A percentile compares a stretch with the other conserved stretches of the same genome.
These are phyloP conservation scores for Lepidocolaptes lacrymiger DNA, from an alignment of 2,797 vertebrate species.

Conservation along the genomic window DNA sequence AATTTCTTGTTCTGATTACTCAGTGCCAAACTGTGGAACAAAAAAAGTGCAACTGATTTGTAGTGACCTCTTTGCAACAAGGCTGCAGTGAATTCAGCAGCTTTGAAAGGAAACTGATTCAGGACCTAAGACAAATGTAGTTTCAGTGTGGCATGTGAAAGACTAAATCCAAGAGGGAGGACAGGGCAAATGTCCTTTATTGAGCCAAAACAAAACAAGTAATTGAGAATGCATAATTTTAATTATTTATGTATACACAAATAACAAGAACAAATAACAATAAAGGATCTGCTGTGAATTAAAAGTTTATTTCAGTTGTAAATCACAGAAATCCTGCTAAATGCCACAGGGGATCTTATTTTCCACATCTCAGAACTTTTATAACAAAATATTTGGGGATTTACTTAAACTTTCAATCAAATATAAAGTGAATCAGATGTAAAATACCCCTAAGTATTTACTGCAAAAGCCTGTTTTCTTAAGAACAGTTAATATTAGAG, in stretches of 20 bases:
- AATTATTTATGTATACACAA: constrained; percentile 5
- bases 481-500: constrained; percentile 44
- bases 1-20: not conserved
- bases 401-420: constrained; percentile 59
- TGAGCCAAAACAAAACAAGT: not conserved
- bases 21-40: not conserved
- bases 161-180: not conserved
- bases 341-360: constrained; percentile 47
- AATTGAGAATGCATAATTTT: not conserved
- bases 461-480: constrained; percentile 22
- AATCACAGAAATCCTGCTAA: constrained; percentile 25
- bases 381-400: constrained; percentile 63
- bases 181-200: not conserved
- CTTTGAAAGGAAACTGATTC: not conserved
- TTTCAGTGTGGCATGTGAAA: not conserved
- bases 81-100: not conserved
- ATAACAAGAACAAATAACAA: not conserved
- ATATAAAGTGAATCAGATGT: constrained; percentile 53
- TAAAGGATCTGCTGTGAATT: constrained; percentile 49
- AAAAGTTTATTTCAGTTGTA: constrained; percentile 56
- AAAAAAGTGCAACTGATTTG: not conserved
- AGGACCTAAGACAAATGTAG: not conserved
- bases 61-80: not conserved
- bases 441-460: constrained; percentile 50
- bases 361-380: constrained; percentile 62